These are phyloP conservation scores for Microcebus griseorufus DNA, from an alignment of 2,113 vertebrate species.

Conservation along the genomic window DNA sequence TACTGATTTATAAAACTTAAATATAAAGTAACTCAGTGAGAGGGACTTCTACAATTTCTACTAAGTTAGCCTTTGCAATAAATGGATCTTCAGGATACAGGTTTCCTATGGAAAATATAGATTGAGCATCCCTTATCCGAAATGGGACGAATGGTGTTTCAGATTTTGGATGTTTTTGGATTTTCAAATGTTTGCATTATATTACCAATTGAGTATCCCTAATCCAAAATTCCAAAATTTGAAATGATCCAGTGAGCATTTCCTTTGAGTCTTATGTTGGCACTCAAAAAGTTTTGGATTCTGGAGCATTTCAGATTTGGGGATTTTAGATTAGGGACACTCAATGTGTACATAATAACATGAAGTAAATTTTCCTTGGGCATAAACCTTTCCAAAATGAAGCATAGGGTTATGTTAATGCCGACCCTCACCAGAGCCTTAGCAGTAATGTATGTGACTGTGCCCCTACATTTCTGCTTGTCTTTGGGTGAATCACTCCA, in stretches of 20 bases:
- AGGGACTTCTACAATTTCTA: not conserved
- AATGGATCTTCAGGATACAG: not conserved
- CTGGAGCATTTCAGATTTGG: not conserved
- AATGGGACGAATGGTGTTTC: not conserved
- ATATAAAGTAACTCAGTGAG: not conserved
- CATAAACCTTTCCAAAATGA: not conserved
- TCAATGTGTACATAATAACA: not conserved
- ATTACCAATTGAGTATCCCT: not conserved
- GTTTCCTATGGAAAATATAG: not conserved
- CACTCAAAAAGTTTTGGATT: not conserved
- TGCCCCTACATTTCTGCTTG: not conserved
- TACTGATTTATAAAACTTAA: not conserved
- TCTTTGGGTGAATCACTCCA: not conserved
- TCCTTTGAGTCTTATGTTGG: not conserved
- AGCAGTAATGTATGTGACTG: rapidly evolving
- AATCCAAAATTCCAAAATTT: not conserved
- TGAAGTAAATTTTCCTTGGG: not conserved
- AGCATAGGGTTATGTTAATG: not conserved
- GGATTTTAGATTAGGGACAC: not conserved
- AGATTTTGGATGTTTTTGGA: not conserved
- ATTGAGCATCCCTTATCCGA: not conserved
- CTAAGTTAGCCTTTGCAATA: not conserved
- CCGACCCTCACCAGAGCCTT: not conserved
- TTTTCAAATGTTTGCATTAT: not conserved
- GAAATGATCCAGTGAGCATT: not conserved